phyloP scores from a whole-genome alignment of 2,888 invertebrate genomes.

The Ernsta delagoae region DNA sequence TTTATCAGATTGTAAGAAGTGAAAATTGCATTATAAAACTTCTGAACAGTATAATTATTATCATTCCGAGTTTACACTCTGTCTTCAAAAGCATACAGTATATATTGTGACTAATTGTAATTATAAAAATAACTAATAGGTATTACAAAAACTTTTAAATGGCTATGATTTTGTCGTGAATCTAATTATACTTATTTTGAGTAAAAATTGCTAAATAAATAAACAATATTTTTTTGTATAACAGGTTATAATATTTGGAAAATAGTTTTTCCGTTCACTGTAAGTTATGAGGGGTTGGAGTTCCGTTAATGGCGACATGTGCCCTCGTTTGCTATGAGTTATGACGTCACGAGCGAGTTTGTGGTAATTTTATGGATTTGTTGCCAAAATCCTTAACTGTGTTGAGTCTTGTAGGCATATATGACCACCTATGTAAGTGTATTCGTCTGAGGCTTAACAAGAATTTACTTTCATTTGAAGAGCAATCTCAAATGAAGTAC shows the following conservation, averaged over 20 bases:
- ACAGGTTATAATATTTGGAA: background rate
- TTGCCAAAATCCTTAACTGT: constrained; percentile 10
- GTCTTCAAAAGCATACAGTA: too few species aligned
- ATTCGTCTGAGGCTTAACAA: background rate
- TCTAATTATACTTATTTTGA: too few species aligned
- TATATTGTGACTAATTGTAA: too few species aligned
- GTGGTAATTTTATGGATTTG: constrained; percentile 23
- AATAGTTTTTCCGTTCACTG: constrained; percentile 17
- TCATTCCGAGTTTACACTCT: too few species aligned
- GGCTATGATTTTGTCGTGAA: too few species aligned
- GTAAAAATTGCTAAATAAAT: too few species aligned
- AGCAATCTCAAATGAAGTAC: background rate
- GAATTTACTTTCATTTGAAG: background rate
- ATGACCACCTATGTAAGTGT: background rate
- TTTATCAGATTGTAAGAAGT: too few species aligned
- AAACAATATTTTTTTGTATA: background rate
- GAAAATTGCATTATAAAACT: too few species aligned
- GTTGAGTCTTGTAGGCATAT: constrained; percentile 1
- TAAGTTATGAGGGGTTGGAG: constrained; percentile 11
- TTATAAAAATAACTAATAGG: too few species aligned
- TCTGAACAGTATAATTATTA: too few species aligned
- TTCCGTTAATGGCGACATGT: constrained; percentile 12
- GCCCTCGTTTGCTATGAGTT: constrained; percentile 22
- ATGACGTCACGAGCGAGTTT: constrained; percentile 13
- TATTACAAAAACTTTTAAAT: too few species aligned